Conservation (phyloP, 2,888 invertebrate species). For the Pseudococcus viburni region DNA sequence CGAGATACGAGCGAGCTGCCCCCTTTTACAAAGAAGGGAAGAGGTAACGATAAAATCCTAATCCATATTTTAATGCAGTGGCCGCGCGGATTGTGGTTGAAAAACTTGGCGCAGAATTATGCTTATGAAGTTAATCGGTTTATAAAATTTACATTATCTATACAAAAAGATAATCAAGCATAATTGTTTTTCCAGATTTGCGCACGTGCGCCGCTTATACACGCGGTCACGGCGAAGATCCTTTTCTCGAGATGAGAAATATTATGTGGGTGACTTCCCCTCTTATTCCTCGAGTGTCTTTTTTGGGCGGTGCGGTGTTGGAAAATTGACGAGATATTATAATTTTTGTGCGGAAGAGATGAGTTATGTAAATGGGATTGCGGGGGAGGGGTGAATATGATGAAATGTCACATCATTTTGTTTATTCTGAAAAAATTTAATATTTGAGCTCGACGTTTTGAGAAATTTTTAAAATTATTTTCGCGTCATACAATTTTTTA, state of each 20-base stretch:
- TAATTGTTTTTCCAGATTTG: slow-evolving; percentile 54
- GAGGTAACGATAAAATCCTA: slow-evolving; percentile 32
- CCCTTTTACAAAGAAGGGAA: background rate
- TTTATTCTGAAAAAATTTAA: too few relatives aligned
- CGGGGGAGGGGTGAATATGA: background rate
- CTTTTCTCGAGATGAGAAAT: background rate
- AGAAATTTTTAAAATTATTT: too few relatives aligned
- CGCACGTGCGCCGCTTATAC: background rate
- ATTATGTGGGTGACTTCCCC: background rate
- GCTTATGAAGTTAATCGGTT: slow-evolving; percentile 58
- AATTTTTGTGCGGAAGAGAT: too few relatives aligned
- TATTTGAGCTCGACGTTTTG: too few relatives aligned
- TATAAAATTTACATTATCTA: slow-evolving; percentile 57
- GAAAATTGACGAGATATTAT: too few relatives aligned
- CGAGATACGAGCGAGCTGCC: background rate
- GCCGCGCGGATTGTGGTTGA: slow-evolving; percentile 31
- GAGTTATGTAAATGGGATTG: too few relatives aligned
- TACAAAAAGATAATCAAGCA: slow-evolving; percentile 46
- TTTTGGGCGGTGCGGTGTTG: too few relatives aligned
- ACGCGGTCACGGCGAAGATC: background rate
- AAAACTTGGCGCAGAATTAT: slow-evolving; percentile 46
- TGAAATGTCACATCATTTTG: too few relatives aligned
- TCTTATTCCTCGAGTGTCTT: background rate
- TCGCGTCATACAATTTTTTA: too few relatives aligned
- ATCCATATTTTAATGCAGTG: slow-evolving; percentile 56